A percentile compares a stretch with the other conserved stretches of the same genome.
Evolutionary conservation across 1,140 invertebrate species (phyloP).

Genomic region (Trypoxylus dichotomus): DNA sequence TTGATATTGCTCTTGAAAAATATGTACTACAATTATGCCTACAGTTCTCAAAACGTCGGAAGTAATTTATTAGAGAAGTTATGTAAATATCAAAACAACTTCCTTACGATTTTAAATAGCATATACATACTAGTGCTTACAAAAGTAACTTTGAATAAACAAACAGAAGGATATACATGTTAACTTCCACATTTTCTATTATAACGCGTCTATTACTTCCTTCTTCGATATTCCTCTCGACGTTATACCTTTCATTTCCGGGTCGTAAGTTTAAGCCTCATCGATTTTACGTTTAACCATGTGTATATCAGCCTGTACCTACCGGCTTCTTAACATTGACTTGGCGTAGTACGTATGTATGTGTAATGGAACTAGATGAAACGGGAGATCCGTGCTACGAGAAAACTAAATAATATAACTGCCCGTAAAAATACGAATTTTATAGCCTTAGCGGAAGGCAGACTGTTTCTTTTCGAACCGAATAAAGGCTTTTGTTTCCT

Average conservation of each 20-base stretch:
- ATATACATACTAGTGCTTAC: too few relatives aligned
- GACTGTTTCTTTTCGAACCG: background rate
- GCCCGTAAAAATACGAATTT: background rate
- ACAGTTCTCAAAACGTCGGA: too few relatives aligned
- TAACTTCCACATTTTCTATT: too few relatives aligned
- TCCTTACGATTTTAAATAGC: too few relatives aligned
- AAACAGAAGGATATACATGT: too few relatives aligned
- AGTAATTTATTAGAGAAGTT: too few relatives aligned
- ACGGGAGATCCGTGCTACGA: background rate
- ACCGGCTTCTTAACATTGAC: background rate
- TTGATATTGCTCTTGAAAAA: too few relatives aligned
- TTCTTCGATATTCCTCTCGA: background rate
- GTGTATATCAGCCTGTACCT: background rate
- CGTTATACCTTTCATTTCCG: background rate
- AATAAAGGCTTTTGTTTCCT: background rate
- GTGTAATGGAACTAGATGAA: background rate
- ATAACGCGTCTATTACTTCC: background rate
- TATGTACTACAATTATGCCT: too few relatives aligned
- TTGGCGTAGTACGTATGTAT: background rate
- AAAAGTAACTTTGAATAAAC: too few relatives aligned
- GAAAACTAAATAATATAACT: constrained; percentile 4
- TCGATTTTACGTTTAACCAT: background rate
- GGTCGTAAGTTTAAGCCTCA: background rate
- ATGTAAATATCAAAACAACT: too few relatives aligned
- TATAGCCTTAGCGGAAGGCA: background rate